Conservation (phyloP, 2,797 vertebrate genomes). For the Prunella strophiata region DNA sequence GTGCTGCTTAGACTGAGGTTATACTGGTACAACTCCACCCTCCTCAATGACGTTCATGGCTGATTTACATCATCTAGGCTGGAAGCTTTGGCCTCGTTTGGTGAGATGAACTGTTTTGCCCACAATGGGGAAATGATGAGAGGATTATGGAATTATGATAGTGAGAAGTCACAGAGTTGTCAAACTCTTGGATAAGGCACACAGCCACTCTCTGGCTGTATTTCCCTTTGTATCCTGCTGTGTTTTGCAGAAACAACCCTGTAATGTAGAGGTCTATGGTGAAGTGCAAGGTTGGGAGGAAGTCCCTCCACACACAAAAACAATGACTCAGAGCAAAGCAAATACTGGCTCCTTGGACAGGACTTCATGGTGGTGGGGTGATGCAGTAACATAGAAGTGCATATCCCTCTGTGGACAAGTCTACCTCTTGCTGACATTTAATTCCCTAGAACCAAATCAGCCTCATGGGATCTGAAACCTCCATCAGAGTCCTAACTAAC, state of each 20-base stretch:
- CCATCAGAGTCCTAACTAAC: neutral
- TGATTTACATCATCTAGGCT: neutral
- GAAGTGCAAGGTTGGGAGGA: neutral
- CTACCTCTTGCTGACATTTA: neutral
- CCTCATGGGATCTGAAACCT: neutral
- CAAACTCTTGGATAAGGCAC: neutral
- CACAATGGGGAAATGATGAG: neutral
- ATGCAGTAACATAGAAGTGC: neutral
- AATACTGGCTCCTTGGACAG: neutral
- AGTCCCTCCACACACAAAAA: neutral
- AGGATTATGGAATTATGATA: neutral
- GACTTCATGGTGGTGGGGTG: neutral
- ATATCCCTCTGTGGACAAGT: neutral
- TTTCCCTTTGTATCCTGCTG: neutral
- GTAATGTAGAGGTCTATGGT: neutral
- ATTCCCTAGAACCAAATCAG: neutral
- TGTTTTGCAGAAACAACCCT: neutral
- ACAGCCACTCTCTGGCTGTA: neutral
- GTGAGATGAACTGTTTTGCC: neutral
- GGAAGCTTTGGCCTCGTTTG: neutral
- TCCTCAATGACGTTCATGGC: neutral
- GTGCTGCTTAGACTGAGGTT: neutral
- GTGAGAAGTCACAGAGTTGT: accelerated
- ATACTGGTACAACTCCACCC: neutral
- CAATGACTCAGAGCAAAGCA: neutral